Percentiles rank a stretch among this genome's conserved stretches.
Conservation (phyloP, 2,797 vertebrate species). For the Muscicapa comitata region DNA sequence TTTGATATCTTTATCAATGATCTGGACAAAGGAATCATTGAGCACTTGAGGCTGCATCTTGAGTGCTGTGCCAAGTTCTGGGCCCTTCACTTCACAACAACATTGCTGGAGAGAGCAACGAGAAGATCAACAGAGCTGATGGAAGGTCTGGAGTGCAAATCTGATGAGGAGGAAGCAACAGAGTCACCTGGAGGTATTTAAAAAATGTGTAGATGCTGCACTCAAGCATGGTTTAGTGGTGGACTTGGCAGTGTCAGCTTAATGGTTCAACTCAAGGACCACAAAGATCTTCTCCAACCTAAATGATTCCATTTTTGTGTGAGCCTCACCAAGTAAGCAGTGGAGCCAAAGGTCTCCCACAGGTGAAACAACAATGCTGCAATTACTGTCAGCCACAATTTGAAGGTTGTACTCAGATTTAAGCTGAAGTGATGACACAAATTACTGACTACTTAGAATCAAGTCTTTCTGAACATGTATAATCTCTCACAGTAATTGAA, state of each 20-base stretch:
- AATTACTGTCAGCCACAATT: not conserved
- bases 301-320: not conserved
- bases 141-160: not conserved
- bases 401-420: not conserved
- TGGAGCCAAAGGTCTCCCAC: not conserved
- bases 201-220: no score
- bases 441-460: not conserved
- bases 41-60: not conserved
- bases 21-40: not conserved
- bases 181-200: not conserved
- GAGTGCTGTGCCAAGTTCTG: not conserved
- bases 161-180: not conserved
- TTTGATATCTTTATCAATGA: not conserved
- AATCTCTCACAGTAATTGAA: accelerated
- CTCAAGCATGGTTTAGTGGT: not conserved
- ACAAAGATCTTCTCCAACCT: not conserved
- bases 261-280: accelerated
- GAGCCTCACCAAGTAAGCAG: accelerated
- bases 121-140: not conserved
- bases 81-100: no score
- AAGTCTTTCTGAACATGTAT: not conserved
- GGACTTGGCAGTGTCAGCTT: no score
- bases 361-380: not conserved
- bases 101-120: not conserved
- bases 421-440: not conserved